A percentile compares a stretch with the other conserved stretches of the same genome.
Evolutionary conservation across 2,797 vertebrate species (phyloP).

Genomic region (Alauda arvensis): DNA sequence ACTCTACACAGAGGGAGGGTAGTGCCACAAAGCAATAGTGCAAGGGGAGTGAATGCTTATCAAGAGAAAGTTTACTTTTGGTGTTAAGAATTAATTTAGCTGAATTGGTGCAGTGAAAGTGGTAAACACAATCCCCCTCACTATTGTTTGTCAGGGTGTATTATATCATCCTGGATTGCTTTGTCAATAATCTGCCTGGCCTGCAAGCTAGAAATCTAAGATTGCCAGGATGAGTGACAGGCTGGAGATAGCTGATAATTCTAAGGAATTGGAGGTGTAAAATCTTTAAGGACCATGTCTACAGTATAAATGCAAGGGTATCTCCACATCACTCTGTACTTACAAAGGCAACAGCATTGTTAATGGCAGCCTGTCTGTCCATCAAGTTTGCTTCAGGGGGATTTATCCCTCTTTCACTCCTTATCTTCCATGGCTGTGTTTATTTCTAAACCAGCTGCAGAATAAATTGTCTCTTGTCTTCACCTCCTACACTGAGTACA

Average conservation of each 20-base stretch:
- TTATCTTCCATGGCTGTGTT: slow-evolving; percentile 87
- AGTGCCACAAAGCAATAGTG: slow-evolving; percentile 1
- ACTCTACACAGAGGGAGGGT: not conserved
- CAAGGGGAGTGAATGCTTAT: slow-evolving; percentile 55
- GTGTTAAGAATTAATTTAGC: slow-evolving; percentile 76
- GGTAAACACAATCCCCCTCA: slow-evolving; percentile 75
- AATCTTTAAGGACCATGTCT: slow-evolving; percentile 97
- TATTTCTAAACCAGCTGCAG: slow-evolving; percentile 79
- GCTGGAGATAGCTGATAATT: slow-evolving; percentile 96
- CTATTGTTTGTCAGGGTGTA: slow-evolving; percentile 87
- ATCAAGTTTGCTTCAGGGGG: slow-evolving; percentile 86
- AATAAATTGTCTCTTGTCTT: slow-evolving; percentile 82
- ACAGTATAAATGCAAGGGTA: slow-evolving; percentile 95
- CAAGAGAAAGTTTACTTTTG: slow-evolving; percentile 73
- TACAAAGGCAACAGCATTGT: slow-evolving; percentile 92
- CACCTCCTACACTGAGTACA: slow-evolving; percentile 75
- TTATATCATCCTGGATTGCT: slow-evolving; percentile 91
- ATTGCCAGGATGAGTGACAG: slow-evolving; percentile 91
- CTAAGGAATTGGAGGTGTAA: slow-evolving; percentile 97
- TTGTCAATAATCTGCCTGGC: slow-evolving; percentile 93
- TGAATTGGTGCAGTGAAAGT: slow-evolving; percentile 67
- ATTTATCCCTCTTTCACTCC: slow-evolving; percentile 90
- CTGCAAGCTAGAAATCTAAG: slow-evolving; percentile 86
- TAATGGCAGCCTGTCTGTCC: slow-evolving; percentile 95
- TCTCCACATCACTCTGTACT: slow-evolving; percentile 92